phyloP scores from a whole-genome alignment of 2,113 vertebrate species.

The Varanus salvator region DNA sequence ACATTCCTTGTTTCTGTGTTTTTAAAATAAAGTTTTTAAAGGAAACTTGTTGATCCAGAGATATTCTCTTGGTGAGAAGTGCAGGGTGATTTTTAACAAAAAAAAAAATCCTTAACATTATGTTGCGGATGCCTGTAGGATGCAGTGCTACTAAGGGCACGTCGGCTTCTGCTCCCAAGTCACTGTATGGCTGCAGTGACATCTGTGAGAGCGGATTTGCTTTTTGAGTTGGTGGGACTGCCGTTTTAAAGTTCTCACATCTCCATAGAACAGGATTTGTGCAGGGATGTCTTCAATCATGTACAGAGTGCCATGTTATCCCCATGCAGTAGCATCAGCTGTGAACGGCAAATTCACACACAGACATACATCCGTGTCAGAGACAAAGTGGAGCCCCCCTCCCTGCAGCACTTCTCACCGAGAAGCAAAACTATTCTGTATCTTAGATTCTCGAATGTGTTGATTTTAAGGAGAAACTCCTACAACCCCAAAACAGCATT shows the following conservation, averaged over 20 bases:
- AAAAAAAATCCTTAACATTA: too few relatives aligned
- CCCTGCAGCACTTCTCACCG: not conserved
- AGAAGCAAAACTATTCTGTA: not conserved
- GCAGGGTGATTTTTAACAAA: too few relatives aligned
- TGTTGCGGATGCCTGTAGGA: too few relatives aligned
- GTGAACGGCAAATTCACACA: not conserved
- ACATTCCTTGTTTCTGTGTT: too few relatives aligned
- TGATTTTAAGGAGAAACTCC: not conserved
- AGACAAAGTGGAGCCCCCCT: not conserved
- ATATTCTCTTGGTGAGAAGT: too few relatives aligned
- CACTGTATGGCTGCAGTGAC: not conserved
- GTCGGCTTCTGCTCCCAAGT: too few relatives aligned
- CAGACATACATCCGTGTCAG: not conserved
- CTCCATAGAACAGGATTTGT: not conserved
- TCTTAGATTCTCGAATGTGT: not conserved
- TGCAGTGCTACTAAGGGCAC: too few relatives aligned
- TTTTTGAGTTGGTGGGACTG: not conserved
- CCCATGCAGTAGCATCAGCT: not conserved
- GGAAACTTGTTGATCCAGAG: too few relatives aligned
- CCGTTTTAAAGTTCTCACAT: not conserved
- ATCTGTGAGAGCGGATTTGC: not conserved
- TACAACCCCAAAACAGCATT: not conserved
- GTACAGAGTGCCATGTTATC: not conserved
- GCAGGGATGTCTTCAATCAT: not conserved
- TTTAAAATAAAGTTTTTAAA: too few relatives aligned